Conservation (phyloP, 2,113 vertebrate genomes). For the Phainopepla nitens region DNA sequence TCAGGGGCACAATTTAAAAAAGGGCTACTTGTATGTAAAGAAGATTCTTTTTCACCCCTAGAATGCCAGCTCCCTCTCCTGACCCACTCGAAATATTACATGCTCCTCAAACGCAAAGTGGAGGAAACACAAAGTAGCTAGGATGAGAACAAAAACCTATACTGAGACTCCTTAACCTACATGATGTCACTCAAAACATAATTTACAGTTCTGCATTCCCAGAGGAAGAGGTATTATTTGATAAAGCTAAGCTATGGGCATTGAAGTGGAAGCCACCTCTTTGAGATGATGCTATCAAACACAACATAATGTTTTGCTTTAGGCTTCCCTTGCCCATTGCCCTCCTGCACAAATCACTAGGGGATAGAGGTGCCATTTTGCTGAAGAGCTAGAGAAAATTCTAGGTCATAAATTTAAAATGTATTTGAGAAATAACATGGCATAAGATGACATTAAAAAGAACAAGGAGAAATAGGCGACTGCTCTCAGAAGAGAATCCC, state of each 20-base stretch:
- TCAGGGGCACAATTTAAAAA: neutral
- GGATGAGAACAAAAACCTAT: neutral
- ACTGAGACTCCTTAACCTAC: neutral
- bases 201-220: neutral
- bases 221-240: neutral
- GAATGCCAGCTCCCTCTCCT: slow-evolving; percentile 31
- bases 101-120: neutral
- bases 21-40: neutral
- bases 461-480: neutral
- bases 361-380: neutral
- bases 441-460: neutral
- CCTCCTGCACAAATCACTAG: rapidly evolving
- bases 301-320: rapidly evolving
- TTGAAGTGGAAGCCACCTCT: neutral
- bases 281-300: neutral
- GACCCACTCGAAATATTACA: slow-evolving; percentile 24
- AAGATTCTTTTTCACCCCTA: neutral
- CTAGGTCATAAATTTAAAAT: neutral
- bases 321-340: neutral
- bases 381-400: neutral
- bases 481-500: neutral
- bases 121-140: neutral
- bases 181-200: neutral
- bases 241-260: neutral
- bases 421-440: neutral